Evolutionary conservation across 2,797 vertebrate species (phyloP).

Genomic region (Anguilla obscura): DNA sequence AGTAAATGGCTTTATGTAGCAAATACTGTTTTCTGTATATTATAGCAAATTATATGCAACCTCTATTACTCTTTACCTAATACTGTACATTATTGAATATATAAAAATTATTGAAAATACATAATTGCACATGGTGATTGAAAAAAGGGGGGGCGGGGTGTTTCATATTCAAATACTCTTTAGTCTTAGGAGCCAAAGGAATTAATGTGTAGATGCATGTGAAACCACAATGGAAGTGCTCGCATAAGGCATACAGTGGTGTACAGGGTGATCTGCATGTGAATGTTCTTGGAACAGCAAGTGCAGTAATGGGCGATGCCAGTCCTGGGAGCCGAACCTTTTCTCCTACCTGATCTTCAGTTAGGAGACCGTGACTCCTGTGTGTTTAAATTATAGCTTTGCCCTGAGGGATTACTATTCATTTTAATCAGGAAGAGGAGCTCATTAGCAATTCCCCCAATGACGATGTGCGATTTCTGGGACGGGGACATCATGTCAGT

Average conservation of each 20-base stretch:
- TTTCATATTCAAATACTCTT: not conserved
- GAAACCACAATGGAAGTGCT: not conserved
- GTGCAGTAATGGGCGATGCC: not conserved
- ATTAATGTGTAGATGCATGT: not conserved
- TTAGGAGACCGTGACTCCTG: not conserved
- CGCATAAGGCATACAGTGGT: not conserved
- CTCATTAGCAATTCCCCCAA: conserved; percentile 63
- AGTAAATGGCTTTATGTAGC: not conserved
- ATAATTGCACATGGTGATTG: not conserved
- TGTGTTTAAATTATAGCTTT: not conserved
- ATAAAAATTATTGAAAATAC: no score
- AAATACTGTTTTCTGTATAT: not conserved
- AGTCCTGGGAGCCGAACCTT: not conserved
- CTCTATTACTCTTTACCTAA: not conserved
- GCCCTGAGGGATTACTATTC: not conserved
- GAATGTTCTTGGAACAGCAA: not conserved
- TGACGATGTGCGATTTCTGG: conserved; percentile 90
- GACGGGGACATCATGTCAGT: conserved; percentile 97
- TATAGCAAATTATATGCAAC: no score
- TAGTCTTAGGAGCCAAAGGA: not conserved
- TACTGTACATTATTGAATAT: no score
- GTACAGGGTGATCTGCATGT: not conserved
- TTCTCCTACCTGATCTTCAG: not conserved
- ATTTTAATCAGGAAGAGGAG: not conserved
- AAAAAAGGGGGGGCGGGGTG: not conserved